Base-by-base conservation (phyloP, 2,113 vertebrate species). In the Chlorodrepanis virens region DNA sequence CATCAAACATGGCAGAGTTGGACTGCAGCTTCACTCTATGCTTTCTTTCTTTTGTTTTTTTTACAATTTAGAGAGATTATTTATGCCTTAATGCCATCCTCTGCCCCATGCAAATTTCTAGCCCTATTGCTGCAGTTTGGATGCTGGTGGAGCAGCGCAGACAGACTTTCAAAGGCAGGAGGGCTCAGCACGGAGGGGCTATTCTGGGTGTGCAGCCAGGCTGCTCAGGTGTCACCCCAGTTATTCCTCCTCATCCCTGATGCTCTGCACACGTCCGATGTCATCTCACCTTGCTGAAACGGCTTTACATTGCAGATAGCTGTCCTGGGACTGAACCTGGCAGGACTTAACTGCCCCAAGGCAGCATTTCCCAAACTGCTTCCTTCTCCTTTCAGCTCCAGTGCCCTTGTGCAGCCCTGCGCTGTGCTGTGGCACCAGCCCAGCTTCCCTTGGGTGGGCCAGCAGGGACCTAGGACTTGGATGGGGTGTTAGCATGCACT, bases 331-430 rank as follows among this genome's bases (percentile, higher is more conserved):
- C 31, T 1, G 2, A 85, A 50, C 40, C 49, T 49, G 24, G 6
- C 4, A 9, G 44, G 6, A 64, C 21, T 60, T 47, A 24, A 25
- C 31, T 63, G 52, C 75, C 50, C 42, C 71, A 49, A 80, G 28
- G 71, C 40, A 77, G 59, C 45, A 9, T 45, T 80, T 80, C 42
- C 61, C 53, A n/a, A 53, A 18, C 31, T 29, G 59, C n/a, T 68
- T 15, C 40, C 10, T 14, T 45, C 44, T 83, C 24, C 22, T 60
- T 89, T 77, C 5, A 14, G 12, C 22, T 61, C 40, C 42, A 27
- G 33, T 0, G 0, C 19, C 53, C 61, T 40, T 3, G 5, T 49
- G 60, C 52, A 71, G 74, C 56, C 49, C 61, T 16, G 22, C 2
- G 11, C 63, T 18, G 18, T 2, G 5, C 9, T 29, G 33, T 33